phyloP scores from a whole-genome alignment of 2,113 vertebrate species.

The Gadus macrocephalus region DNA sequence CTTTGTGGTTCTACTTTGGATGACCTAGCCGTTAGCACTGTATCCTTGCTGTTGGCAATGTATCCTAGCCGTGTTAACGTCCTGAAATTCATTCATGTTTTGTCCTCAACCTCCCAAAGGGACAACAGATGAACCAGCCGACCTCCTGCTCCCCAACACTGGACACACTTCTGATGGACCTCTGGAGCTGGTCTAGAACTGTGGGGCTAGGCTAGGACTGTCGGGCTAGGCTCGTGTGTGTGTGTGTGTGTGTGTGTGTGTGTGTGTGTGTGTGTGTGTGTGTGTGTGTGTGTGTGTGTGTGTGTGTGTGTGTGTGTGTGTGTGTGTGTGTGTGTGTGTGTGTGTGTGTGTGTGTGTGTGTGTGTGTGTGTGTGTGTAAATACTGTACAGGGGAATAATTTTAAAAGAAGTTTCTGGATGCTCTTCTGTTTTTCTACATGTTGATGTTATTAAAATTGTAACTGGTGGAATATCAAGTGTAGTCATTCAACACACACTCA shows the following conservation, averaged over 20 bases:
- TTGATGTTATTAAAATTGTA: slow-evolving; percentile 71
- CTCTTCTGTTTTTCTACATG: slow-evolving; percentile 72
- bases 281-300: slow-evolving; percentile 9
- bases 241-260: neutral
- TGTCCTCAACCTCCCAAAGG: no score
- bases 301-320: no score
- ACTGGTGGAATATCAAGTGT: slow-evolving; percentile 58
- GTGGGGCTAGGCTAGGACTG: no score
- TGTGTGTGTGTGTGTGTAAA: slow-evolving; percentile 78
- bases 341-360: slow-evolving; percentile 9
- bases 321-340: neutral
- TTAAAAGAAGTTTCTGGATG: slow-evolving; percentile 76
- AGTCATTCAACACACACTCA: slow-evolving; percentile 18
- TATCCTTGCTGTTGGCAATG: no score
- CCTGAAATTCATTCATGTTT: no score
- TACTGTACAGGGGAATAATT: slow-evolving; percentile 95
- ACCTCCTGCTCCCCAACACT: no score
- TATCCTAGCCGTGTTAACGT: no score
- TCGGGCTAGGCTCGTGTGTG: neutral
- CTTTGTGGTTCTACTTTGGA: no score
- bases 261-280: neutral
- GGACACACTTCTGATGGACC: no score
- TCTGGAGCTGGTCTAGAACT: no score
- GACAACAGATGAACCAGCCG: no score
- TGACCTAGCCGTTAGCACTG: no score